Percentiles rank a stretch among this genome's conserved stretches.
Conservation (phyloP, 2,113 vertebrate genomes). For the Apistogramma diplotaenia region DNA sequence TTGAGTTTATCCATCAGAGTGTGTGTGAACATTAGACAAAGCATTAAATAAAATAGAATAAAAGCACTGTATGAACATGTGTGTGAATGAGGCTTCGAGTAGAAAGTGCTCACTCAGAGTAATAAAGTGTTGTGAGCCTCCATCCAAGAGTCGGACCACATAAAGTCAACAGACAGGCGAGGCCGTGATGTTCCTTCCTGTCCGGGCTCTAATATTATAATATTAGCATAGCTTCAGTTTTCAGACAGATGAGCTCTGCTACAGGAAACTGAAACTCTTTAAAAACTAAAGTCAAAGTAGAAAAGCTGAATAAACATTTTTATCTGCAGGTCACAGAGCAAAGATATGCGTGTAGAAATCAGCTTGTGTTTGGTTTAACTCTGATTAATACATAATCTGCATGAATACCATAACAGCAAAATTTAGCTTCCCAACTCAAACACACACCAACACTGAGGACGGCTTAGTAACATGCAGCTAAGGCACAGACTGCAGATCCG, state of each 20-base stretch:
- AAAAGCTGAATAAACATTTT: not conserved
- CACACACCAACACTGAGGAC: not conserved
- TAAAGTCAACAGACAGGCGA: not conserved
- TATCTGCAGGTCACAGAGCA: not conserved
- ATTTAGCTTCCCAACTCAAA: not conserved
- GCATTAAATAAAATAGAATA: too few relatives aligned
- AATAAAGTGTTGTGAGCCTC: too few relatives aligned
- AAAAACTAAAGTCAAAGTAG: not conserved
- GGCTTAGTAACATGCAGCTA: not conserved
- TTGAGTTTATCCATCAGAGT: too few relatives aligned
- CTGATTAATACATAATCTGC: not conserved
- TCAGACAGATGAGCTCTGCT: not conserved
- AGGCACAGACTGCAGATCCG: not conserved
- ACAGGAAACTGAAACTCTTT: not conserved
- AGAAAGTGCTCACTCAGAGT: too few relatives aligned
- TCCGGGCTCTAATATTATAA: not conserved
- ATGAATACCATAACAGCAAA: not conserved
- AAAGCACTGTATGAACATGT: too few relatives aligned
- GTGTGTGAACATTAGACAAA: too few relatives aligned
- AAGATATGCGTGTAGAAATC: not conserved
- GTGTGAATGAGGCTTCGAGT: too few relatives aligned
- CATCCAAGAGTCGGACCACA: too few relatives aligned
- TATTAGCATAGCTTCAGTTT: not conserved
- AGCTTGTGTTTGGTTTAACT: not conserved
- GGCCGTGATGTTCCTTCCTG: not conserved